These are phyloP conservation scores for Epizoanthus fatuus DNA, from an alignment of 92 coral and sea anemone species.

Conservation along the genomic window DNA sequence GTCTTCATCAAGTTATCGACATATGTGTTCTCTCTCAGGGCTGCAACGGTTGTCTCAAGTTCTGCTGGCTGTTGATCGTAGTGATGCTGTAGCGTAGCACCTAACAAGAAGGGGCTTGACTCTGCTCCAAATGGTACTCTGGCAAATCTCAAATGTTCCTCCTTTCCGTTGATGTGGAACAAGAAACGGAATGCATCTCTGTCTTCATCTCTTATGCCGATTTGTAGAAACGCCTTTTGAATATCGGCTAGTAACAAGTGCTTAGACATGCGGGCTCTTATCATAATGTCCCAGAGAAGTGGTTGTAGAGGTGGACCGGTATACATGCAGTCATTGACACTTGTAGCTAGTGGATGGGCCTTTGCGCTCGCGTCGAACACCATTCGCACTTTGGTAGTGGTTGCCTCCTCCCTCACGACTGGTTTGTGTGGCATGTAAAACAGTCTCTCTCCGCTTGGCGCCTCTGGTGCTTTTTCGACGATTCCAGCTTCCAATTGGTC, in stretches of 20 bases:
- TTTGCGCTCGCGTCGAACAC: conserved; percentile 35
- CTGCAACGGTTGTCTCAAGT: conserved; percentile 46
- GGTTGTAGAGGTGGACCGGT: background rate
- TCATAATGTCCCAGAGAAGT: conserved; percentile 51
- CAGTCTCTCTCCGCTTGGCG: conserved; percentile 64
- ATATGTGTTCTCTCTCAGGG: conserved; percentile 62
- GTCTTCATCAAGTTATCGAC: conserved; percentile 74
- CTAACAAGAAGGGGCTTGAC: conserved; percentile 50
- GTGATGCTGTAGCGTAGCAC: conserved; percentile 44
- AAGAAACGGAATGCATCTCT: conserved; percentile 61
- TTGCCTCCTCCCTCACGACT: conserved; percentile 63
- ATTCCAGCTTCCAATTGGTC: conserved; percentile 60
- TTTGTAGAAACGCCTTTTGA: conserved; percentile 60
- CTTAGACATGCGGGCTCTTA: conserved; percentile 53
- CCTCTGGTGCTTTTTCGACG: conserved; percentile 59
- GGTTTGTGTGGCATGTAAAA: conserved; percentile 70
- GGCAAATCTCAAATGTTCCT: conserved; percentile 43
- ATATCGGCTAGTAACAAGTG: conserved; percentile 54
- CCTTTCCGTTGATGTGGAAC: conserved; percentile 39
- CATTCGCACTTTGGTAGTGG: conserved; percentile 57
- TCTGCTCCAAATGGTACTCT: conserved; percentile 56
- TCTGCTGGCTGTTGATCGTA: conserved; percentile 30
- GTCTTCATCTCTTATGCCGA: conserved; percentile 34
- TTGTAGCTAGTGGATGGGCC: conserved; percentile 19
- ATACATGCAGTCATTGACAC: conserved; percentile 39